Base-by-base conservation (phyloP, 2,888 invertebrate species). In the Pasiphila rectangulata region DNA sequence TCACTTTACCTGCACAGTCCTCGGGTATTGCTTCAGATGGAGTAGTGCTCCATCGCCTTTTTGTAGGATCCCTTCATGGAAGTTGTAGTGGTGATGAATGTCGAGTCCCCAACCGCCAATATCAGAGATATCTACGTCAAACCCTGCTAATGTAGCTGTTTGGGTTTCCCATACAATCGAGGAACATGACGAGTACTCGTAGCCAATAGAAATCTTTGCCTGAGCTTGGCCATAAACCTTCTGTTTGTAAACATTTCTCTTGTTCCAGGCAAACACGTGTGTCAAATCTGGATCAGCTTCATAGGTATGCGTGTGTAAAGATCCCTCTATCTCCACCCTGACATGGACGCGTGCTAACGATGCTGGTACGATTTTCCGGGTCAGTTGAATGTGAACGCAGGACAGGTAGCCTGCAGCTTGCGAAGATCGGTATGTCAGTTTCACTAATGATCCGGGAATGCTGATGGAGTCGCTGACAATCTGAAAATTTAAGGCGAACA, bases 91-190 rank as follows among this genome's bases (percentile, higher is more conserved):
- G 82, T 99, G 99, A 83, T 99, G 98, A 55, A 98, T 96, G 76
- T 99, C 96, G 42, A 99, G 88, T 38, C 98, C 98, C 98, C 98
- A 99, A 34, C 98, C 98, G 0, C 98, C 98, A 42, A 98, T 95
- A 75, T 98, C 98, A 0, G 98, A 97, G 56, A 98, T 98, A 69
- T 96, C 96, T 37, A 98, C 96, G 79, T 98, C 98, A 81, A 97
- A 98, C 13, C 98, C 98, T 79, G 97, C 96, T 63, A 99, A 84
- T 23, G 95, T 96, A 1, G 97, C 96, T 0, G 97, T 97, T 80
- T 97, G 96, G 1, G 96, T 96, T 64, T 97, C 96, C 99, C 99
- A 99, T 23, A 98, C 95, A 7, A 97, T 93, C 48, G 94, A 91
- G 25, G 91, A 88, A 78, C 99, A 98, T 4, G 93, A 94, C 7